phyloP scores from a whole-genome alignment of 2,797 vertebrate genomes.

The Oryzias sinensis region DNA sequence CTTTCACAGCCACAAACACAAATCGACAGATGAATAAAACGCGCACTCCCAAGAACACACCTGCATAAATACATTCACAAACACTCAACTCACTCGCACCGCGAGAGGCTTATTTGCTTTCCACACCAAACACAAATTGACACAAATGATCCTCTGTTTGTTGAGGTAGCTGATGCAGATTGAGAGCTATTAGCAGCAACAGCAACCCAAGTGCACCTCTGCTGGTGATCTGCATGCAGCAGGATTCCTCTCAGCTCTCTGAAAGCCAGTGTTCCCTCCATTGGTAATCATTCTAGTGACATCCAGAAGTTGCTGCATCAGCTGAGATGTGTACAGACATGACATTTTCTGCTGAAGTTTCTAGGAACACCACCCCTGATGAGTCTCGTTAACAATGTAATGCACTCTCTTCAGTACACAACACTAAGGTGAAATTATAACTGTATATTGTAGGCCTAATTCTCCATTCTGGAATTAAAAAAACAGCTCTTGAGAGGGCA shows the following conservation, averaged over 20 bases:
- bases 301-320: constrained; percentile 42
- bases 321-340: constrained; percentile 32
- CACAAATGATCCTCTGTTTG: constrained; percentile 41
- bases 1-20: constrained; percentile 32
- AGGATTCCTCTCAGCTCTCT: constrained; percentile 19
- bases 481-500: constrained; percentile 27
- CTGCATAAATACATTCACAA: constrained; percentile 11
- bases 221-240: constrained; percentile 34
- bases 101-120: constrained; percentile 35
- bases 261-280: constrained; percentile 29
- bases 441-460: constrained; percentile 32
- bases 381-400: constrained; percentile 29
- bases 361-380: constrained; percentile 20
- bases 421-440: constrained; percentile 37
- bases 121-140: constrained; percentile 20
- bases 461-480: constrained; percentile 31
- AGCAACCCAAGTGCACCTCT: constrained; percentile 20
- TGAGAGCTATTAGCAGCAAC: constrained; percentile 28
- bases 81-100: constrained; percentile 13
- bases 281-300: constrained; percentile 41
- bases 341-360: constrained; percentile 43
- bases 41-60: constrained; percentile 13
- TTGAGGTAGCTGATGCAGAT: constrained; percentile 24
- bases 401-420: constrained; percentile 30
- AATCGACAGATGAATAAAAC: constrained; percentile 8